Percentiles rank a stretch among this genome's conserved stretches.
phyloP scores from a whole-genome alignment of 2,797 vertebrate genomes.

The Ctenopoma multispine region DNA sequence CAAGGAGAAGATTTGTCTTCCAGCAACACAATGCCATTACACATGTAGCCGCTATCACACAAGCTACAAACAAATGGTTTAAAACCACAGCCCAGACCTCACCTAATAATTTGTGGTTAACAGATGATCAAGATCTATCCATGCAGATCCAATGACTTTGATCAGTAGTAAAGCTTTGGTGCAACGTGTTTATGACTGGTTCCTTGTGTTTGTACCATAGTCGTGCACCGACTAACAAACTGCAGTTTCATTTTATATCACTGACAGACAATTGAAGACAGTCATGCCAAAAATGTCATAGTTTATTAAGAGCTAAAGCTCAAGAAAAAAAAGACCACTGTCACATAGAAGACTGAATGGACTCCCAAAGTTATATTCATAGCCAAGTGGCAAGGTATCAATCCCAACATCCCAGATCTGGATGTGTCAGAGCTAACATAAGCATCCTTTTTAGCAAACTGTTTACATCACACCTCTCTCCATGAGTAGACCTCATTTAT shows the following conservation, averaged over 20 bases:
- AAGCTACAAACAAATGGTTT: too few species aligned
- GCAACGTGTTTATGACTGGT: background rate
- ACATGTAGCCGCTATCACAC: too few species aligned
- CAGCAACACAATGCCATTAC: too few species aligned
- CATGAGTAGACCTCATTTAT: conserved; percentile 47
- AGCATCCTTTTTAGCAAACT: conserved; percentile 43
- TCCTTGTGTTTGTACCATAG: background rate
- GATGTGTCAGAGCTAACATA: conserved; percentile 27
- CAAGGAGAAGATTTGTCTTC: too few species aligned
- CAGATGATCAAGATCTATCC: too few species aligned
- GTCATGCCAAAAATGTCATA: background rate
- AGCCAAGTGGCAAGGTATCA: conserved; percentile 28
- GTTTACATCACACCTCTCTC: conserved; percentile 64
- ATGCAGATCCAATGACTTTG: too few species aligned
- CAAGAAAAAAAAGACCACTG: conserved; percentile 1
- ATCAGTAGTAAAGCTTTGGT: background rate
- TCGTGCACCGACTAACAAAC: background rate
- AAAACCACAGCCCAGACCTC: too few species aligned
- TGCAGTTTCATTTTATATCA: background rate
- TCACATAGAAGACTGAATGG: background rate
- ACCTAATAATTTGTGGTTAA: too few species aligned
- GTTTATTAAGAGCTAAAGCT: background rate
- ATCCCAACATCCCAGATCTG: conserved; percentile 13
- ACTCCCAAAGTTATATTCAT: conserved; percentile 12
- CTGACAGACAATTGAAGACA: background rate